Evolutionary conservation across 1,140 invertebrate species (phyloP).

Genomic region (Drosophila elegans): DNA sequence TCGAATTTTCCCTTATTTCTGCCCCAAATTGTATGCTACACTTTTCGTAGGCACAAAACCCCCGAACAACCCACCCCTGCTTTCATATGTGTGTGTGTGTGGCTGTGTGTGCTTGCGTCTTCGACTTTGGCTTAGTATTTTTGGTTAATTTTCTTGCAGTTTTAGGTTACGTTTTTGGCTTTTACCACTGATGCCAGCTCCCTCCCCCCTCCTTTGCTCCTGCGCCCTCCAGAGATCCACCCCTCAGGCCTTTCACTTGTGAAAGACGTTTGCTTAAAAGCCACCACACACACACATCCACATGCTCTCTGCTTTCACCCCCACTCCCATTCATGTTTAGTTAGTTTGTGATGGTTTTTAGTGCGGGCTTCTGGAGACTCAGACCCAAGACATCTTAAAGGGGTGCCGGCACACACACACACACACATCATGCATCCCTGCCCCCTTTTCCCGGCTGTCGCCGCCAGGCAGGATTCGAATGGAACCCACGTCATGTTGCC

Average conservation of each 20-base stretch:
- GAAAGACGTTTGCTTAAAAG: constrained; percentile 82
- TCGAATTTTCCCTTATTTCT: constrained; percentile 26
- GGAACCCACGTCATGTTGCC: constrained; percentile 71
- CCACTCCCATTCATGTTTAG: constrained; percentile 55
- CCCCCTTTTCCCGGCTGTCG: constrained; percentile 52
- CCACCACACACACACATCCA: constrained; percentile 54
- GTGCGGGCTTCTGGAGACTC: constrained; percentile 51
- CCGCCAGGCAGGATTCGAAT: constrained; percentile 76
- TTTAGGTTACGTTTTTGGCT: constrained; percentile 83
- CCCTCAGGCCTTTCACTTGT: constrained; percentile 73
- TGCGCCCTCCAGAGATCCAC: constrained; percentile 17
- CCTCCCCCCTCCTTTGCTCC: constrained; percentile 25
- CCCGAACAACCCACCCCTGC: constrained; percentile 15
- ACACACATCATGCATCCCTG: constrained; percentile 3
- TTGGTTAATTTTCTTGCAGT: constrained; percentile 84
- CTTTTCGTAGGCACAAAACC: constrained; percentile 67
- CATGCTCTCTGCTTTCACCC: constrained; percentile 15
- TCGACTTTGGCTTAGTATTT: constrained; percentile 83
- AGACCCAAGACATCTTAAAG: constrained; percentile 73
- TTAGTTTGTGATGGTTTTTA: constrained; percentile 82
- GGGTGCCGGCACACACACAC: constrained; percentile 55
- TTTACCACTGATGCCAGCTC: constrained; percentile 69
- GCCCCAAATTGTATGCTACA: constrained; percentile 59
- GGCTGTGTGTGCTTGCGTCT: constrained; percentile 55
- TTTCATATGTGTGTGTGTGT: constrained; percentile 19